phyloP scores from a whole-genome alignment of 2,797 vertebrate species.

The Poecilia wingei region DNA sequence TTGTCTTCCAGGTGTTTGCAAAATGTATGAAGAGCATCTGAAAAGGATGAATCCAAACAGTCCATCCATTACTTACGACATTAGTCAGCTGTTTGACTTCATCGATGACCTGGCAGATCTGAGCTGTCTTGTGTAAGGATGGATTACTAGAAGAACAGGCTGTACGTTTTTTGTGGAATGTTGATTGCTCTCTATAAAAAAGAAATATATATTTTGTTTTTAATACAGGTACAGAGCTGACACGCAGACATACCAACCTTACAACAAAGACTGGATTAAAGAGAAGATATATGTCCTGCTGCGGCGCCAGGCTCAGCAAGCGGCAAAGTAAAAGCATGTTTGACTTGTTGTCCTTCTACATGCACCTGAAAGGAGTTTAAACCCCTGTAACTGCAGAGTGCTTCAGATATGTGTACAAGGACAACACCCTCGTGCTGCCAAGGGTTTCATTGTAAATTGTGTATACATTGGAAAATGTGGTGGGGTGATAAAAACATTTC shows the following conservation, averaged over 20 bases:
- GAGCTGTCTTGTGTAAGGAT: conserved; percentile 98
- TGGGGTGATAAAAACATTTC: conserved; percentile 5
- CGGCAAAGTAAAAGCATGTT: conserved; percentile 83
- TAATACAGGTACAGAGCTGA: conserved; percentile 92
- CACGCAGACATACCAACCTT: conserved; percentile 97
- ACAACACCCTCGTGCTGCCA: conserved; percentile 30
- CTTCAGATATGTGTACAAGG: conserved; percentile 39
- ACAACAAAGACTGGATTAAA: conserved; percentile 99
- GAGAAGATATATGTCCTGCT: conserved; percentile 98
- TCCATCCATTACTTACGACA: conserved; percentile 98
- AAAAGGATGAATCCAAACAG: conserved; percentile 99
- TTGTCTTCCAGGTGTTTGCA: conserved; percentile 90
- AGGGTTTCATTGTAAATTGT: conserved; percentile 35
- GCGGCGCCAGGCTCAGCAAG: conserved; percentile 96
- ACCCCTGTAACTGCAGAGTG: conserved; percentile 27
- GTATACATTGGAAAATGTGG: conserved; percentile 19
- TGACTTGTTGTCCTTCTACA: conserved; percentile 36
- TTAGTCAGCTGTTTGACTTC: conserved; percentile 98
- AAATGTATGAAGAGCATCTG: conserved; percentile 99
- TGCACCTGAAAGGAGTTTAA: conserved; percentile 36
- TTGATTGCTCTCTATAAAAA: not conserved
- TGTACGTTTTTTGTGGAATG: not conserved
- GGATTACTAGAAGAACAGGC: not conserved
- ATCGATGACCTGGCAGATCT: conserved; percentile 98
- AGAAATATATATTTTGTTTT: not conserved